Conservation (phyloP, 2,113 vertebrate species). For the Entomyzon cyanotis region DNA sequence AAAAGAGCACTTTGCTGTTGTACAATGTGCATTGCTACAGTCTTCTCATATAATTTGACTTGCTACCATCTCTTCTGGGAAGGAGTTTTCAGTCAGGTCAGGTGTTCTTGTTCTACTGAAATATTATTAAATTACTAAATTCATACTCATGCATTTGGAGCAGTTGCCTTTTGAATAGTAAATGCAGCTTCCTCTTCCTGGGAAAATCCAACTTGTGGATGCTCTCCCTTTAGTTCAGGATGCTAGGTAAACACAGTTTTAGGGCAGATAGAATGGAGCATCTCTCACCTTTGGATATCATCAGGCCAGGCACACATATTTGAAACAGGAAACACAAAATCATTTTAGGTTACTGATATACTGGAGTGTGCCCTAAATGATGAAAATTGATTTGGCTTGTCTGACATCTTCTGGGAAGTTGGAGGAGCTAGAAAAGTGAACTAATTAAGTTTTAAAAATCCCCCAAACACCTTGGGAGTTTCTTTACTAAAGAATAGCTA, state of each 20-base stretch:
- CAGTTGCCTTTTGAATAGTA: neutral
- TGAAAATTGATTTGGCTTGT: neutral
- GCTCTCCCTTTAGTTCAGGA: neutral
- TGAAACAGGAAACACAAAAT: neutral
- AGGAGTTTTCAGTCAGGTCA: neutral
- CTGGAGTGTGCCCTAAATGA: neutral
- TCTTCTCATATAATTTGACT: neutral
- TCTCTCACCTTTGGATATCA: neutral
- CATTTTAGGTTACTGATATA: neutral
- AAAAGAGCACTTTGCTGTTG: neutral
- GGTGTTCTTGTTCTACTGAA: neutral
- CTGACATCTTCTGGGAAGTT: neutral
- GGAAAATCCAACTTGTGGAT: neutral
- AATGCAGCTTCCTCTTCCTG: neutral
- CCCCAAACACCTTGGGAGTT: neutral
- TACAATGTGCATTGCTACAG: neutral
- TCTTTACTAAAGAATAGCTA: neutral
- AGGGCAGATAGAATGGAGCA: neutral
- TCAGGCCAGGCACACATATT: neutral
- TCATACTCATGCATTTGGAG: neutral
- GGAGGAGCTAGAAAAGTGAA: neutral
- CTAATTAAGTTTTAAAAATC: neutral
- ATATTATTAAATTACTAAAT: accelerated
- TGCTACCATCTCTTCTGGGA: neutral
- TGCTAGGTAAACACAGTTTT: neutral